Conservation (phyloP, 2,797 vertebrate genomes). For the Hipposideros larvatus region DNA sequence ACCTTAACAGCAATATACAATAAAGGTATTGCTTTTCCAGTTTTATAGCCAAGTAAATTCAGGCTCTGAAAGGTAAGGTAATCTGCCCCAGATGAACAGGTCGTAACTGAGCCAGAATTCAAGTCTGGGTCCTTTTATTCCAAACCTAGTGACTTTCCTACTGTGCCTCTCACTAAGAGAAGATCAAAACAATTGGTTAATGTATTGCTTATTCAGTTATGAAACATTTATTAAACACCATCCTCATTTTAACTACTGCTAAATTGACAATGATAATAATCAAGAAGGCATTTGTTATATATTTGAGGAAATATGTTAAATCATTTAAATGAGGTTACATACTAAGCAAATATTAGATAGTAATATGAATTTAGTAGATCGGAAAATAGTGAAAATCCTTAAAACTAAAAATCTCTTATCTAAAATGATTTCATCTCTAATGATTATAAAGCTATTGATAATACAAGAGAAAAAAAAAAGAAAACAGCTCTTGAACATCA, state of each 20-base stretch:
- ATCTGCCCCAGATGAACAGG: neutral
- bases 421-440: neutral
- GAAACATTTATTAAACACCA: neutral
- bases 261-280: neutral
- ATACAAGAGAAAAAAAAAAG: neutral
- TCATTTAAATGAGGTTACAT: conserved; percentile 36
- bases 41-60: neutral
- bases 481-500: neutral
- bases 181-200: neutral
- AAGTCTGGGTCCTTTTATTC: neutral
- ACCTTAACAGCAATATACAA: neutral
- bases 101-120: neutral
- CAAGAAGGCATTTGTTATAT: neutral
- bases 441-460: conserved; percentile 29
- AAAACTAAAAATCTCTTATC: neutral
- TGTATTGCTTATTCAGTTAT: neutral
- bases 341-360: neutral
- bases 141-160: neutral
- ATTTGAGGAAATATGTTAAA: conserved; percentile 2
- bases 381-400: neutral
- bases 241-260: neutral
- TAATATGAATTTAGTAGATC: neutral
- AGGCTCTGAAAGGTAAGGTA: neutral
- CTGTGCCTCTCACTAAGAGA: neutral
- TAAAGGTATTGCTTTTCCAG: neutral